Evolutionary conservation across 2,888 invertebrate genomes (phyloP).

Genomic region (Deilephila porcellus): DNA sequence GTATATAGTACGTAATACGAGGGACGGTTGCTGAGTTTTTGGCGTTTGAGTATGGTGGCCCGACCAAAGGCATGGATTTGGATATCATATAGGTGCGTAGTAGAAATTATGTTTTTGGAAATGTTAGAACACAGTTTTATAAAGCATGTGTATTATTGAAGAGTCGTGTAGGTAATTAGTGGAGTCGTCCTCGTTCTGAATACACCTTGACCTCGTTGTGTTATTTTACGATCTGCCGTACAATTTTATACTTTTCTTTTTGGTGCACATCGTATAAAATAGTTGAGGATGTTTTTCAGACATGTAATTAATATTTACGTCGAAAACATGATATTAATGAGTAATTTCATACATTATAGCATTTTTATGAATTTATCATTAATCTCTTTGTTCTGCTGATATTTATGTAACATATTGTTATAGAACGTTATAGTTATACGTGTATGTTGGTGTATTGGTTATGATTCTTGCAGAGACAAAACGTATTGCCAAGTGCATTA

Average conservation of each 20-base stretch:
- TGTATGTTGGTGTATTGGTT: background rate
- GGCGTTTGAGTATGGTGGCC: no score
- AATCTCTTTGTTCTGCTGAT: slow-evolving; percentile 30
- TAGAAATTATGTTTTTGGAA: background rate
- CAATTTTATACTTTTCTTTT: slow-evolving; percentile 70
- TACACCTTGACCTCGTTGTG: slow-evolving; percentile 78
- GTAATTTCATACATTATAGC: slow-evolving; percentile 25
- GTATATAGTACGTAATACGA: no score
- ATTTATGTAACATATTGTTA: slow-evolving; percentile 40
- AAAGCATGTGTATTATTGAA: slow-evolving; percentile 59
- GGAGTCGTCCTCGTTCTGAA: slow-evolving; percentile 73
- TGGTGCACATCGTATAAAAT: slow-evolving; percentile 62
- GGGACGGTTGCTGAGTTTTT: no score
- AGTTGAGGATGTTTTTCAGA: slow-evolving; percentile 54
- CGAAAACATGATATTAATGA: slow-evolving; percentile 32
- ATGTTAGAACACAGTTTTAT: slow-evolving; percentile 33
- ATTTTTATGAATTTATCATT: slow-evolving; percentile 23
- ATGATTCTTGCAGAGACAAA: slow-evolving; percentile 38
- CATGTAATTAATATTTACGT: slow-evolving; percentile 50
- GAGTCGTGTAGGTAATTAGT: slow-evolving; percentile 74
- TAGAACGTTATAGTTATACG: slow-evolving; percentile 36
- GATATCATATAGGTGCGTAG: background rate
- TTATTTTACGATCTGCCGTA: slow-evolving; percentile 70
- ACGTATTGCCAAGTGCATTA: slow-evolving; percentile 65
- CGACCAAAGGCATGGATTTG: background rate